Conservation (phyloP, 2,113 vertebrate species). For the Calonectris borealis region DNA sequence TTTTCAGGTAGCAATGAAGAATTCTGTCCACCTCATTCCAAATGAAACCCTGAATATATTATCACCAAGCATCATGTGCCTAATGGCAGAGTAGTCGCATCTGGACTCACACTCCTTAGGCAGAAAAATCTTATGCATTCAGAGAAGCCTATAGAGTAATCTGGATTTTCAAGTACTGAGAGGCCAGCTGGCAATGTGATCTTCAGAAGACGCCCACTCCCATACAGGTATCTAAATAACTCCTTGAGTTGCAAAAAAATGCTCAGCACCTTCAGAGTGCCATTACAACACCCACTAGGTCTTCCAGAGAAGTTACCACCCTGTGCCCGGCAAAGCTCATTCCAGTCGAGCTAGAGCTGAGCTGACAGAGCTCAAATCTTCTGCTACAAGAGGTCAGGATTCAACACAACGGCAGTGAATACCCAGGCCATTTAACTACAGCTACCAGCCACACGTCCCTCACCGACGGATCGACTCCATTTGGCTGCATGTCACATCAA, state of each 20-base stretch:
- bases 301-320: too few species aligned
- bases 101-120: too few species aligned
- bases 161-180: not conserved
- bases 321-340: fast-evolving
- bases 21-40: not conserved
- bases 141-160: not conserved
- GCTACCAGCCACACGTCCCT: not conserved
- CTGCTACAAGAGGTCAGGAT: not conserved
- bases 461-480: not conserved
- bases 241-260: not conserved
- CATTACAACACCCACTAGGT: not conserved
- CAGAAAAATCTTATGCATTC: fast-evolving
- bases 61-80: not conserved
- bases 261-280: not conserved
- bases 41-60: not conserved
- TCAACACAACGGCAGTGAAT: not conserved
- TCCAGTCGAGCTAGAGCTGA: not conserved
- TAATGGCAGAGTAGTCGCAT: not conserved
- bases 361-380: not conserved
- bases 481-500: not conserved
- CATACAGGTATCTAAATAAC: not conserved
- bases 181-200: not conserved
- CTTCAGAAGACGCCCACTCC: not conserved
- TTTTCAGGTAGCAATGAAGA: not conserved
- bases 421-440: not conserved